Percentiles rank a stretch among this genome's conserved stretches.
Evolutionary conservation across 2,113 vertebrate genomes (phyloP).

Genomic region (Lathamus discolor): DNA sequence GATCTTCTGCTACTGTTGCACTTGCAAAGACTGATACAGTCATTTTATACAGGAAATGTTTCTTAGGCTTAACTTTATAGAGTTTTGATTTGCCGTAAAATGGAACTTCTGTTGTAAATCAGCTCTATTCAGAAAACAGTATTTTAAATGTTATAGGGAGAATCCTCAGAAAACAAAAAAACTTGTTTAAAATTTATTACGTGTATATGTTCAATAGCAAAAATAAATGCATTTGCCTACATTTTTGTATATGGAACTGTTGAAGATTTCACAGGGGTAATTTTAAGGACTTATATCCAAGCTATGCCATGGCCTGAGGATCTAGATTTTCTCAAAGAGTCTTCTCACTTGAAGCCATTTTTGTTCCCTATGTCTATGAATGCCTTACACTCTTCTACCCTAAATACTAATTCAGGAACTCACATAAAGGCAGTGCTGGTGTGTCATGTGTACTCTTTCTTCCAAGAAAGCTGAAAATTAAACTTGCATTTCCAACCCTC

Average conservation of each 20-base stretch:
- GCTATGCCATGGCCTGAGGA: not conserved
- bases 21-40: not conserved
- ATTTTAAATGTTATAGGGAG: not conserved
- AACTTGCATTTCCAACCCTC: not conserved
- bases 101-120: not conserved
- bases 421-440: not conserved
- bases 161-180: not conserved
- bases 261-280: not conserved
- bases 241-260: not conserved
- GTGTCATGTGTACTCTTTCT: not conserved
- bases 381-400: not conserved
- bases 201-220: not conserved
- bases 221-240: not conserved
- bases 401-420: not conserved
- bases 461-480: not conserved
- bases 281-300: not conserved
- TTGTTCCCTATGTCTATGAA: not conserved
- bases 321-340: not conserved
- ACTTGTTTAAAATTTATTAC: not conserved
- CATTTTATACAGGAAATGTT: not conserved
- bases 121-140: not conserved
- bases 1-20: not conserved
- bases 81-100: not conserved
- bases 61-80: not conserved
- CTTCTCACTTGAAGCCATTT: not conserved